Percentiles rank a stretch among this genome's conserved stretches.
These are phyloP conservation scores for Macrotrachela quadricornifera DNA, from an alignment of 1,140 invertebrate genomes.

Conservation along the genomic window DNA sequence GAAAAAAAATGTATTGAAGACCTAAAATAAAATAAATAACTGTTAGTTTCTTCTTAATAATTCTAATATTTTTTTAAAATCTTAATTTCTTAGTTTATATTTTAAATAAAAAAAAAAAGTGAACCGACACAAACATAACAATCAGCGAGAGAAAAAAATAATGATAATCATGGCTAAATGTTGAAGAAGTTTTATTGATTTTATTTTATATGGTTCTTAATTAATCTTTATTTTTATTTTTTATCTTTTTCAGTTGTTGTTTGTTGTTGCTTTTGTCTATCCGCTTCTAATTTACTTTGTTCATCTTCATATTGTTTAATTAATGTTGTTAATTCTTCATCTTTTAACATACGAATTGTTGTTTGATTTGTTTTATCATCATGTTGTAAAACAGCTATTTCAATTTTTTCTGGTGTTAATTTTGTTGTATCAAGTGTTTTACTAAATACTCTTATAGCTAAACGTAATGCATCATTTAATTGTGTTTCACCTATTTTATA, in stretches of 20 bases:
- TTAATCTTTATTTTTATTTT: too few relatives aligned
- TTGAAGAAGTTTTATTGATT: too few relatives aligned
- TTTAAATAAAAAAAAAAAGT: too few relatives aligned
- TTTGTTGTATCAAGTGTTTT: slow-evolving; percentile 98
- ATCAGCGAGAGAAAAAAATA: too few relatives aligned
- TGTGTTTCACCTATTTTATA: slow-evolving; percentile 79
- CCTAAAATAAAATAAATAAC: too few relatives aligned
- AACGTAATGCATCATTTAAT: slow-evolving; percentile 50
- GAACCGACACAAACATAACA: too few relatives aligned
- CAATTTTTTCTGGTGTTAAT: slow-evolving; percentile 38
- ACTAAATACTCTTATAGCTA: slow-evolving; percentile 83
- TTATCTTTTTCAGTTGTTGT: neutral
- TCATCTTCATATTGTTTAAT: slow-evolving; percentile 6
- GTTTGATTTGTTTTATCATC: neutral
- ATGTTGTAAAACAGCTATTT: slow-evolving; percentile 4
- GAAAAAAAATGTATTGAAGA: too few relatives aligned
- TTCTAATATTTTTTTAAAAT: too few relatives aligned
- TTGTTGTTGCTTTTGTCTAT: slow-evolving; percentile 5
- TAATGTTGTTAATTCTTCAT: slow-evolving; percentile 2
- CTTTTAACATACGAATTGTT: neutral
- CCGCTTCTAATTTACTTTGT: slow-evolving; percentile 9
- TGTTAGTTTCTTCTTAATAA: too few relatives aligned
- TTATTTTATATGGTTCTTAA: too few relatives aligned
- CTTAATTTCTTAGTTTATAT: too few relatives aligned
- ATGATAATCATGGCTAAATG: too few relatives aligned